phyloP scores from a whole-genome alignment of 2,797 vertebrate species.

The Melanotaenia maccullochi region DNA sequence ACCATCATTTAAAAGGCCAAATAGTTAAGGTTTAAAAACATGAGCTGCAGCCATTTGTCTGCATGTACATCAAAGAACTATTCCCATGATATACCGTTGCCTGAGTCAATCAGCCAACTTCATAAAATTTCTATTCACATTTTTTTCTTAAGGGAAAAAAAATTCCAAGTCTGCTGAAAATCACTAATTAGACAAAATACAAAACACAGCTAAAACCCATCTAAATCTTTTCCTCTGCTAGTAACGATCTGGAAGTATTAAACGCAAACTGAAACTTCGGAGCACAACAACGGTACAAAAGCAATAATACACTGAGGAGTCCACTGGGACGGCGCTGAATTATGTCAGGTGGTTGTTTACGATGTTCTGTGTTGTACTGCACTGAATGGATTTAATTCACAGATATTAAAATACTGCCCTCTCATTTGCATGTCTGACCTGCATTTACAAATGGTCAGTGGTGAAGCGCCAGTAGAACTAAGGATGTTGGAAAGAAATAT shows the following conservation, averaged over 20 bases:
- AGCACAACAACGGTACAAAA: neutral
- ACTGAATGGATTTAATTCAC: no score
- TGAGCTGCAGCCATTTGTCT: conserved; percentile 32
- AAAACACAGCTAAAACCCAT: neutral
- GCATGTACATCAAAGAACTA: conserved; percentile 77
- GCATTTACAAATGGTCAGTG: neutral
- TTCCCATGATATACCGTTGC: conserved; percentile 57
- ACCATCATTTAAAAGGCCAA: conserved; percentile 28
- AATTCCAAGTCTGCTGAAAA: neutral
- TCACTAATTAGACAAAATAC: neutral
- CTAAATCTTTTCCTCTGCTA: neutral
- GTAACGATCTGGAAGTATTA: neutral
- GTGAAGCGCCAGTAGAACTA: neutral
- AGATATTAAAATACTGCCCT: neutral
- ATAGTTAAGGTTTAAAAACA: conserved; percentile 33
- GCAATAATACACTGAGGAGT: neutral
- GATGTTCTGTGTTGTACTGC: neutral
- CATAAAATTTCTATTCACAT: neutral
- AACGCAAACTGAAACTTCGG: neutral
- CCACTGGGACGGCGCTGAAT: neutral
- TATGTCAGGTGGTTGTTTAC: neutral
- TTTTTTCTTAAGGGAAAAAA: neutral
- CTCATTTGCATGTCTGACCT: neutral
- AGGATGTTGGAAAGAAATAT: neutral
- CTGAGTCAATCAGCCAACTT: neutral